Conservation (phyloP, 1,140 invertebrate species). For the Linepithema humile region DNA sequence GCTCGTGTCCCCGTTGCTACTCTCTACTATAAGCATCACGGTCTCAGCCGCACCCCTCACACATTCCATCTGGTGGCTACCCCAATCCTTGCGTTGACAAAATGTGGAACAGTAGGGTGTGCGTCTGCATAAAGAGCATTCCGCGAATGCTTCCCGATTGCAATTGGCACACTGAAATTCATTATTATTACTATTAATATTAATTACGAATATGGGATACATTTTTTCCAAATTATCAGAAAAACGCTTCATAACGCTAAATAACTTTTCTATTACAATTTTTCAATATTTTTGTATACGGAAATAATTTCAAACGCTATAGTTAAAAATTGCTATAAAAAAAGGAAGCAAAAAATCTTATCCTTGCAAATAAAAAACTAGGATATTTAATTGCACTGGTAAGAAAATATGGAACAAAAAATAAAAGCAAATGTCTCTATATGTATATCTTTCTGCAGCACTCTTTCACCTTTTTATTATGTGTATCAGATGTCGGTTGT, state of each 20-base stretch:
- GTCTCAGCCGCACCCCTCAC: constrained; percentile 87
- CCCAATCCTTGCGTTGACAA: constrained; percentile 95
- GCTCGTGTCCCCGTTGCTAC: constrained; percentile 78
- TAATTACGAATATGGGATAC: background rate
- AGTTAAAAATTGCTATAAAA: too few relatives aligned
- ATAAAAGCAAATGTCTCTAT: too few relatives aligned
- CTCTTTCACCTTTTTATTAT: constrained; percentile 85
- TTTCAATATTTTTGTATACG: too few relatives aligned
- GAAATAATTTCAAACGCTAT: too few relatives aligned
- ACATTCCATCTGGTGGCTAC: constrained; percentile 93
- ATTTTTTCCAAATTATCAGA: background rate
- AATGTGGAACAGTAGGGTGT: constrained; percentile 95
- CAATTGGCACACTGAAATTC: constrained; percentile 92
- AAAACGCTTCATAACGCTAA: too few relatives aligned
- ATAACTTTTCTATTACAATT: too few relatives aligned
- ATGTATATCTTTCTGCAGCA: too few relatives aligned
- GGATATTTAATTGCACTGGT: too few relatives aligned
- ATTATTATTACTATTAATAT: background rate
- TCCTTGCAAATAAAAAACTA: too few relatives aligned
- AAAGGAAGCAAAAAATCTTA: too few relatives aligned
- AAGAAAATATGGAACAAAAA: too few relatives aligned
- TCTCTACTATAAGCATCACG: constrained; percentile 87
- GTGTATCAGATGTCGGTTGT: constrained; percentile 85
- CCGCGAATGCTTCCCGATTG: constrained; percentile 92
- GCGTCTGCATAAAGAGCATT: constrained; percentile 92